Percentiles rank a stretch among this genome's conserved stretches.
These are phyloP conservation scores for Romanomermis culicivorax DNA, from an alignment of 2,888 invertebrate species.

Conservation along the genomic window DNA sequence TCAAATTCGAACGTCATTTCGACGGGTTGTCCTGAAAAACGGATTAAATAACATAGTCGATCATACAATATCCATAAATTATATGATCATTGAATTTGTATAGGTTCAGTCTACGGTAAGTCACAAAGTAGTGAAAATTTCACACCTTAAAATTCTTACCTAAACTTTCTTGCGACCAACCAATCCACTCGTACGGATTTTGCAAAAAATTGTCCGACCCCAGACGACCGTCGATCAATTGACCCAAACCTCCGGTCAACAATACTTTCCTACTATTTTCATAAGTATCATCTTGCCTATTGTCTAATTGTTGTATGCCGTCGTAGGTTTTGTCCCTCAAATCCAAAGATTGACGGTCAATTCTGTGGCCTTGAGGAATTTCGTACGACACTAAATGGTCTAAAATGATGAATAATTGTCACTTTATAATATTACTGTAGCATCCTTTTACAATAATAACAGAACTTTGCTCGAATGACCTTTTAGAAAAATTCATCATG, in stretches of 20 bases:
- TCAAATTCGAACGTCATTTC: constrained; percentile 64
- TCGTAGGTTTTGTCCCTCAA: constrained; percentile 66
- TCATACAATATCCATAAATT: constrained; percentile 25
- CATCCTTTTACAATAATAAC: too few relatives aligned
- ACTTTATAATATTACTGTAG: too few relatives aligned
- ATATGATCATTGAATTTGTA: too few relatives aligned
- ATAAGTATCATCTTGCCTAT: not conserved
- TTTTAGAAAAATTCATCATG: too few relatives aligned
- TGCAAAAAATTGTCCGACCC: constrained; percentile 29
- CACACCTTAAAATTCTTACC: too few relatives aligned
- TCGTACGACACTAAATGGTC: constrained; percentile 64
- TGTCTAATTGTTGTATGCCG: constrained; percentile 36
- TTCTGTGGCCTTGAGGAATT: constrained; percentile 62
- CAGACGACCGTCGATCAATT: constrained; percentile 44
- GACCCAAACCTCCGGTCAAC: constrained; percentile 55
- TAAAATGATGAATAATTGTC: constrained; percentile 34
- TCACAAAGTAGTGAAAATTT: too few relatives aligned
- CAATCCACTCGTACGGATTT: constrained; percentile 55
- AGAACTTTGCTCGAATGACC: too few relatives aligned
- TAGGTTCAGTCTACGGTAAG: too few relatives aligned
- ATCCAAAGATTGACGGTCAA: constrained; percentile 45
- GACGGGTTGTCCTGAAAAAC: constrained; percentile 40
- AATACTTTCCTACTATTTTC: constrained; percentile 40
- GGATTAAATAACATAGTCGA: too few relatives aligned
- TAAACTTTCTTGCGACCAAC: constrained; percentile 42